phyloP scores from a whole-genome alignment of 2,797 vertebrate genomes.

The Peromyscus melanophrys region DNA sequence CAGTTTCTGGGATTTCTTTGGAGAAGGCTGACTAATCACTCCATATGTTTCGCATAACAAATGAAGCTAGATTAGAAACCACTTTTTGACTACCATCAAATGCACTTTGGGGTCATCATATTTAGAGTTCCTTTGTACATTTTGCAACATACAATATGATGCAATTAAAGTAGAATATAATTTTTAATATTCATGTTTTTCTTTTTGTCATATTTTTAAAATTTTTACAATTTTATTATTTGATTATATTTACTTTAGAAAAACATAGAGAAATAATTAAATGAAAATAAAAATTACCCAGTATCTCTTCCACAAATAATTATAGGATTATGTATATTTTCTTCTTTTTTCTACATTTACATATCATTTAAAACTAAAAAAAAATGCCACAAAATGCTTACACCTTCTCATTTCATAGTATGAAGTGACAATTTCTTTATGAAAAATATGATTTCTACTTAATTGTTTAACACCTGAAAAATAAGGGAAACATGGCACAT shows the following conservation, averaged over 20 bases:
- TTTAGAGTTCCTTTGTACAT: not conserved
- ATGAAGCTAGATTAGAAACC: not conserved
- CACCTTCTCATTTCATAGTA: not conserved
- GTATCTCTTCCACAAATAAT: slow-evolving; percentile 4
- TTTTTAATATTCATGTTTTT: not conserved
- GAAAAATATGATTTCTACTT: slow-evolving; percentile 6
- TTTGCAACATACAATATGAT: not conserved
- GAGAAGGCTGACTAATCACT: not conserved
- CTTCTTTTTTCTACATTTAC: not conserved
- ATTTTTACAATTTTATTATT: slow-evolving; percentile 54
- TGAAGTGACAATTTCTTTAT: not conserved
- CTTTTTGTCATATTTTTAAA: not conserved
- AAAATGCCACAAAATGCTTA: slow-evolving; percentile 13
- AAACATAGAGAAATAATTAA: slow-evolving; percentile 58
- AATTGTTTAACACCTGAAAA: slow-evolving; percentile 18
- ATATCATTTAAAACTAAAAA: slow-evolving; percentile 49
- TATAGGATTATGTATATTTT: not conserved
- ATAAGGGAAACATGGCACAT: not conserved
- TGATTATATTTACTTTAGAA: slow-evolving; percentile 63
- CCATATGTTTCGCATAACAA: not conserved
- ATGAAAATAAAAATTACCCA: slow-evolving; percentile 59
- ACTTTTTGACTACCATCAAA: not conserved
- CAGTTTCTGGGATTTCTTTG: not conserved
- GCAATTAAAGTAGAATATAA: not conserved
- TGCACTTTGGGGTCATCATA: not conserved